Evolutionary conservation across 1,140 invertebrate species (phyloP).

Genomic region (Cephus cinctus): DNA sequence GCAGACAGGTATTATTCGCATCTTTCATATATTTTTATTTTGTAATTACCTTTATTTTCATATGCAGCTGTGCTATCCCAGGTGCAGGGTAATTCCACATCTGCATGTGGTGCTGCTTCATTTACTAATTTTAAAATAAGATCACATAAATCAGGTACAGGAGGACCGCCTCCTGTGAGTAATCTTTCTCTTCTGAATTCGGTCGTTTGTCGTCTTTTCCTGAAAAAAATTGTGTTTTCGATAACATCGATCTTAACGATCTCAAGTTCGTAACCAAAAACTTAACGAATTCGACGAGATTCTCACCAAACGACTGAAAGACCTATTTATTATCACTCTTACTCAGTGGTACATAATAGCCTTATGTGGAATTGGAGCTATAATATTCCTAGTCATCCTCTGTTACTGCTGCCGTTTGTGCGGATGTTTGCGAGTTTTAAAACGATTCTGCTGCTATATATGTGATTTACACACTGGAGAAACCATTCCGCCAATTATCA

Average conservation of each 20-base stretch:
- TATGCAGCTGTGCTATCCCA: too few relatives aligned
- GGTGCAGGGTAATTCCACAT: too few relatives aligned
- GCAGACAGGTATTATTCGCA: too few relatives aligned
- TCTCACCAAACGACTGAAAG: constrained; percentile 3
- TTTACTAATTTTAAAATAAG: too few relatives aligned
- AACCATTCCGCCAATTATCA: constrained; percentile 9
- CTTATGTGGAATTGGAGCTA: background rate
- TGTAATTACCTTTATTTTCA: too few relatives aligned
- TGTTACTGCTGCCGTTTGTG: constrained; percentile 5
- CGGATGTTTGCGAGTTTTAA: constrained; percentile 2
- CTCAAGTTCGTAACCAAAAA: constrained; percentile 7
- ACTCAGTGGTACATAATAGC: constrained; percentile 4
- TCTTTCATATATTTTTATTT: too few relatives aligned
- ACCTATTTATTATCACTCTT: constrained; percentile 6
- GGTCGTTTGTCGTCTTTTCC: too few relatives aligned
- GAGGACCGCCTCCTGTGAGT: too few relatives aligned
- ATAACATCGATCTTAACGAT: constrained; percentile 9
- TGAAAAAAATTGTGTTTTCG: too few relatives aligned
- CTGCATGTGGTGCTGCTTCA: too few relatives aligned
- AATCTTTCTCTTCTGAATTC: too few relatives aligned
- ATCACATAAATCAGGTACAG: too few relatives aligned
- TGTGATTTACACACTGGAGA: constrained; percentile 2
- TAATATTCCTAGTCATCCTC: constrained; percentile 4
- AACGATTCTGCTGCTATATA: constrained; percentile 13
- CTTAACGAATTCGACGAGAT: constrained; percentile 6